These are phyloP conservation scores for Gastracanthus pulcherrimus DNA, from an alignment of 2,888 invertebrate genomes.

Conservation along the genomic window DNA sequence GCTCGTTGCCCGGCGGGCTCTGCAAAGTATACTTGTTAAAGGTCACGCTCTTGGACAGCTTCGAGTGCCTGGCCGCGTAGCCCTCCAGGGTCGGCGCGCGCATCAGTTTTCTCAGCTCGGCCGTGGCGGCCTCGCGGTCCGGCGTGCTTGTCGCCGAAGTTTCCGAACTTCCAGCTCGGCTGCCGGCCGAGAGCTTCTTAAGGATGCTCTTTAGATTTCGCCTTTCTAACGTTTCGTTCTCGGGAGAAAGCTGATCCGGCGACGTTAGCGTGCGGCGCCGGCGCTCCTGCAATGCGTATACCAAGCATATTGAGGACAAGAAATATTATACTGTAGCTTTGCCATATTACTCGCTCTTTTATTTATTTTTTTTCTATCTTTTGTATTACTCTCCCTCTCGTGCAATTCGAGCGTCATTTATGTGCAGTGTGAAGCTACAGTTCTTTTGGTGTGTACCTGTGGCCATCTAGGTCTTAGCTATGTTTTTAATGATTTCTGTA, in stretches of 20 bases:
- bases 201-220: conserved; percentile 90
- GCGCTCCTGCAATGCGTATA: conserved; percentile 51
- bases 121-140: conserved; percentile 75
- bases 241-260: conserved; percentile 78
- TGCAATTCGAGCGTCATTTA: not conserved
- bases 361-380: no score
- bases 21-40: conserved; percentile 91
- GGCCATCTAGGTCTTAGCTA: no score
- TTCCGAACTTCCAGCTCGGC: conserved; percentile 77
- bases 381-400: no score
- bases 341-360: not conserved
- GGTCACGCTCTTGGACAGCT: conserved; percentile 92
- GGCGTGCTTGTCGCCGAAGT: conserved; percentile 70
- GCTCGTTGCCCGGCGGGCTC: conserved; percentile 83
- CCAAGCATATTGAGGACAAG: conserved; percentile 17
- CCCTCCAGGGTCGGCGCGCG: conserved; percentile 92
- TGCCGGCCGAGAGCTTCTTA: conserved; percentile 89
- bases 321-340: not conserved
- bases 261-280: conserved; percentile 54
- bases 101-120: conserved; percentile 85
- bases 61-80: conserved; percentile 92
- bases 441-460: no score
- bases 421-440: not conserved
- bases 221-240: conserved; percentile 91
- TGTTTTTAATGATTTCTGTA: no score